Percentiles rank a stretch among this genome's conserved stretches.
phyloP scores from a whole-genome alignment of 2,113 vertebrate genomes.

The Panthera tigris region DNA sequence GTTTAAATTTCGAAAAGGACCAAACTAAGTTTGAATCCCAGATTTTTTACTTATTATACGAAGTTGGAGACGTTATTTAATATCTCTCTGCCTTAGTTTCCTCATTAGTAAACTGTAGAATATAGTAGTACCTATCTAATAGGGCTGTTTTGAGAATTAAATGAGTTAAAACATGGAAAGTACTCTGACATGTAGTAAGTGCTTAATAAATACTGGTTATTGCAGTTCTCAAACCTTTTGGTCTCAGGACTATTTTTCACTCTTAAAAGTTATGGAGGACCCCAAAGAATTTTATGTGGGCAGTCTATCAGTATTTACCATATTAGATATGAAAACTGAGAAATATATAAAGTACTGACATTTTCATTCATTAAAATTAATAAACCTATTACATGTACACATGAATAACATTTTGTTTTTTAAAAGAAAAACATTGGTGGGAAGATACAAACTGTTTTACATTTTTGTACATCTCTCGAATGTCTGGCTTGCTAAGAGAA shows the following conservation, averaged over 20 bases:
- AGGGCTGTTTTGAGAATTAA: not conserved
- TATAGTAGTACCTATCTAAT: not conserved
- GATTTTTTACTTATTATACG: not conserved
- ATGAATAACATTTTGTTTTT: not conserved
- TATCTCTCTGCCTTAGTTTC: not conserved
- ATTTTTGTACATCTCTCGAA: not conserved
- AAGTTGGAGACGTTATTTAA: not conserved
- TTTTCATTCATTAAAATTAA: not conserved
- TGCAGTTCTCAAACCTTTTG: not conserved
- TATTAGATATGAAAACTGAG: not conserved
- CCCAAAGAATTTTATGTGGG: not conserved
- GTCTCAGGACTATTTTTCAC: not conserved
- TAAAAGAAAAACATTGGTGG: not conserved
- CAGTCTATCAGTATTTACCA: not conserved
- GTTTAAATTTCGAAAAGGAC: not conserved
- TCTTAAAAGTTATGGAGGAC: not conserved
- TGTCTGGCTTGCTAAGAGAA: not conserved
- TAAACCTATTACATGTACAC: not conserved
- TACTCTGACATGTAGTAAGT: not conserved
- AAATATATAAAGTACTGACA: not conserved
- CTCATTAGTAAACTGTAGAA: not conserved
- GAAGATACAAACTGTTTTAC: not conserved
- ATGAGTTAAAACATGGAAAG: not conserved
- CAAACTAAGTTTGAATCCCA: not conserved
- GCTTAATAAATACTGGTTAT: not conserved